Evolutionary conservation across 2,888 invertebrate species (phyloP).

Genomic region (Graphium colonna): DNA sequence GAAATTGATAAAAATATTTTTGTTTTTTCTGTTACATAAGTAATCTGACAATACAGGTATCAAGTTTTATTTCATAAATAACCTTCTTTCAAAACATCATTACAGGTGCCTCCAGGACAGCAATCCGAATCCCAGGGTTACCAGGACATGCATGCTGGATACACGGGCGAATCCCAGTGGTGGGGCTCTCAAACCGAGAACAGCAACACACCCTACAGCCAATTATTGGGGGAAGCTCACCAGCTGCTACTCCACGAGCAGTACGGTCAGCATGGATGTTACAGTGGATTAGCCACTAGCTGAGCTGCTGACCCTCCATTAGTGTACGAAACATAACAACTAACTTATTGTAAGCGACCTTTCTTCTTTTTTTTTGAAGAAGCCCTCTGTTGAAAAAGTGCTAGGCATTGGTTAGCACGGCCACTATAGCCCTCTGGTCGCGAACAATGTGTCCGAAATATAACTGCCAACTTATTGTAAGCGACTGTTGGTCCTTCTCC

Average conservation of each 20-base stretch:
- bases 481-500: too few relatives aligned
- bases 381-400: too few relatives aligned
- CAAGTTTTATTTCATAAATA: too few relatives aligned
- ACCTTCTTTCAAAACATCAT: too few relatives aligned
- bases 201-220: constrained; percentile 16
- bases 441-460: too few relatives aligned
- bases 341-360: not conserved
- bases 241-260: constrained; percentile 37
- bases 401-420: too few relatives aligned
- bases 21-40: too few relatives aligned
- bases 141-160: not conserved
- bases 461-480: too few relatives aligned
- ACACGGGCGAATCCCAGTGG: not conserved
- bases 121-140: not conserved
- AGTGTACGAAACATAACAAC: not conserved
- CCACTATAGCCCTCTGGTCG: too few relatives aligned
- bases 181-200: not conserved
- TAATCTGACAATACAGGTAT: too few relatives aligned
- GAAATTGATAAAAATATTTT: too few relatives aligned
- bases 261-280: constrained; percentile 45
- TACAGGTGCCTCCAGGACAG: constrained; percentile 26
- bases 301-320: constrained; percentile 36
- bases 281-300: constrained; percentile 40
- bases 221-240: constrained; percentile 23
- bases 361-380: too few relatives aligned